Conservation (phyloP, 1,140 invertebrate species). For the Bacillus rossius region DNA sequence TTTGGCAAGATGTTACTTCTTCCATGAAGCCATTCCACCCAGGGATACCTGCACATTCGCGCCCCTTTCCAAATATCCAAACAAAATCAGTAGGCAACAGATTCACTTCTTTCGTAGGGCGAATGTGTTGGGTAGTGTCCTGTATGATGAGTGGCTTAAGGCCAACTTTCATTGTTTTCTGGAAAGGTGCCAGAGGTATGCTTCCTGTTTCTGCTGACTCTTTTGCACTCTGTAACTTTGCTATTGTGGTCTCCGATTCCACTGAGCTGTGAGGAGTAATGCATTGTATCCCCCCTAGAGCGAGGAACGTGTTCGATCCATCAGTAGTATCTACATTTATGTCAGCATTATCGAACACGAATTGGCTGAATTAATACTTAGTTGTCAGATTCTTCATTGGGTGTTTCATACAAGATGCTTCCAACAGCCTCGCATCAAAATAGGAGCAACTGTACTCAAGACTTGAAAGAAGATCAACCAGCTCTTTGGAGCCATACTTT, state of each 20-base stretch:
- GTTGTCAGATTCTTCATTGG: constrained; percentile 13
- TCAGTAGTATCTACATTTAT: constrained; percentile 26
- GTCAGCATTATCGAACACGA: constrained; percentile 32
- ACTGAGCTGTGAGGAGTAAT: constrained; percentile 28
- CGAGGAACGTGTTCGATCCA: constrained; percentile 28
- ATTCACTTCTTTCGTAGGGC: no score
- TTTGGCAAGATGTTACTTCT: constrained; percentile 16
- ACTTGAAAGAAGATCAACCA: constrained; percentile 20
- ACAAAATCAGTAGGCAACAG: not conserved
- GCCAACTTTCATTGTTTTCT: no score
- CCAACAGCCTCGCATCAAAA: constrained; percentile 17
- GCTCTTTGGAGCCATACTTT: constrained; percentile 25
- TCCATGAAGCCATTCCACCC: constrained; percentile 33
- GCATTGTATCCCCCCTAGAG: no score
- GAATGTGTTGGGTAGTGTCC: no score
- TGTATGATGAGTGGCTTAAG: not conserved
- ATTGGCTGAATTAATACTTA: constrained; percentile 26
- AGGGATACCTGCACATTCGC: constrained; percentile 12
- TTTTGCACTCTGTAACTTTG: not conserved
- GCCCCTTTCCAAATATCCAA: constrained; percentile 21
- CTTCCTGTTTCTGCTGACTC: no score
- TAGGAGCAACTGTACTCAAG: constrained; percentile 26
- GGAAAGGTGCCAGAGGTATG: not conserved
- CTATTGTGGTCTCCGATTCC: constrained; percentile 23
- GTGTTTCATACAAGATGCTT: constrained; percentile 21